Evolutionary conservation across 2,797 vertebrate genomes (phyloP), one percentile per base, ranked within the genome.

Genomic region (Rhodeus uyekii): DNA sequence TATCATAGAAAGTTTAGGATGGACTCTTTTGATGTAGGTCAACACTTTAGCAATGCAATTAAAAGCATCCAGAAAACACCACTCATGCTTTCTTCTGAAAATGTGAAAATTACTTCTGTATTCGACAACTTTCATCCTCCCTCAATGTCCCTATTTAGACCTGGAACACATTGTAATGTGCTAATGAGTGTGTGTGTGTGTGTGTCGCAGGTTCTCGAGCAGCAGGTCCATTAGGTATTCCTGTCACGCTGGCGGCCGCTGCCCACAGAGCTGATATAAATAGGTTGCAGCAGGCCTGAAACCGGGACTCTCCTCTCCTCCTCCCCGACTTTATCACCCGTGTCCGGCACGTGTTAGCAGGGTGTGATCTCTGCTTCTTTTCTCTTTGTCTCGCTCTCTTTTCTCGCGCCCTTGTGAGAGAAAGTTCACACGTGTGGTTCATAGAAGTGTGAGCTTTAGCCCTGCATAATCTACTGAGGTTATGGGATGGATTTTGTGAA

Each of bases 261-360:
- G 89, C 90, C 90, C 88, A 90, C 92, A 90, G 91, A 91, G 87
- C 90, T 84, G 89, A 89, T 88, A 92, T 92, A 93, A 94, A 94
- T 93, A 93, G 93, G 89, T 89, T 92, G 88, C 89, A 80, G 91
- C 91, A 89, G 90, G 89, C 91, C 91, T 92, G 91, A 92, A 91
- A 86, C 85, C 85, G 50, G 80, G 73, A 85, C 91, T 92, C 91
- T 90, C 90, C 90, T 76, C n/a, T n/a, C n/a, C 60, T 69, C 48
- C 38, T 92, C 90, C 81, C 55, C 82, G 82, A 87, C 83, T 92
- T 93, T 91, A 92, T 93, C 90, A 88, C 90, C 88, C 87, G 84
- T 91, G 90, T 93, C 89, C 89, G 90, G 78, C 69, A 73, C 34
- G 75, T 84, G 78, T 85, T 65, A 86, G 79, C 75, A 4, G 68